Evolutionary conservation across 1,140 invertebrate genomes (phyloP).

Genomic region (Atta texana): DNA sequence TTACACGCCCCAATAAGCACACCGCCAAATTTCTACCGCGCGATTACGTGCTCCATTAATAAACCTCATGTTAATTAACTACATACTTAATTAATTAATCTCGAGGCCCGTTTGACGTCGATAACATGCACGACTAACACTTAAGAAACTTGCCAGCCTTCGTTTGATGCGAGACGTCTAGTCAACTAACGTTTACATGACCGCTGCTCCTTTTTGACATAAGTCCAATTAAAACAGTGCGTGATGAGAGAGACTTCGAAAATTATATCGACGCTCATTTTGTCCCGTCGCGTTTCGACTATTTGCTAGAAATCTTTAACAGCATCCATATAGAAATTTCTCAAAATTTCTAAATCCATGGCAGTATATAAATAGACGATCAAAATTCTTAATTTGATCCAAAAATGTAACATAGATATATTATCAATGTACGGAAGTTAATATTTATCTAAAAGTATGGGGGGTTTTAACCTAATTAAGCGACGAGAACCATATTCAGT

Average conservation of each 20-base stretch:
- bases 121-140: conserved; percentile 46
- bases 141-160: conserved; percentile 50
- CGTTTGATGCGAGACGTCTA: not conserved
- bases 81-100: conserved; percentile 61
- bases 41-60: conserved; percentile 58
- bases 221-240: not conserved
- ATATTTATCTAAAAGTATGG: not conserved
- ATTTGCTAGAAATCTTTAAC: conserved; percentile 2
- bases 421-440: not conserved
- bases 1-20: conserved; percentile 47
- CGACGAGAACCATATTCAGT: too few species aligned
- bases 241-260: too few species aligned
- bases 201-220: not conserved
- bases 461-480: too few species aligned
- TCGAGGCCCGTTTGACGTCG: conserved; percentile 51
- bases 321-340: not conserved
- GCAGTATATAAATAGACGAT: not conserved
- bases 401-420: not conserved
- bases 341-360: not conserved
- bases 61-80: conserved; percentile 56
- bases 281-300: too few species aligned
- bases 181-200: not conserved
- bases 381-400: not conserved
- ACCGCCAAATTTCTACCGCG: conserved; percentile 42
- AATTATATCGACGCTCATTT: not conserved